These are phyloP conservation scores for Drosophila kambysellisi DNA, from an alignment of 2,888 invertebrate genomes.

Conservation along the genomic window DNA sequence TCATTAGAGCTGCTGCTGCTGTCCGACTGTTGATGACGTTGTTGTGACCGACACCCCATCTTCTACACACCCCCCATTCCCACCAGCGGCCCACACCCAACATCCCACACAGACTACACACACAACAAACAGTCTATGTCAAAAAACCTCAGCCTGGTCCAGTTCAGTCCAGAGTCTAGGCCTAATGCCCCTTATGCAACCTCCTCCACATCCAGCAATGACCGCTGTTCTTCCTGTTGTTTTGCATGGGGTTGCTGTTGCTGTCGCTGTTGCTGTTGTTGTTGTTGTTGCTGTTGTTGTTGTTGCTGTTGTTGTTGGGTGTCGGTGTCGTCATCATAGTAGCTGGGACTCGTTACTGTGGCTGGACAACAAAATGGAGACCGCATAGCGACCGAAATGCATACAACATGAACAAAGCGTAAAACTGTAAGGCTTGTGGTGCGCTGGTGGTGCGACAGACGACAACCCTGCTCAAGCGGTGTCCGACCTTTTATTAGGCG, in stretches of 20 bases:
- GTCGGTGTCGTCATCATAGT: conserved; percentile 40
- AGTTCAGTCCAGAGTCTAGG: neutral
- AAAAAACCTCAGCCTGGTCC: conserved; percentile 2
- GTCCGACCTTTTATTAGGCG: conserved; percentile 53
- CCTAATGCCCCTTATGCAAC: conserved; percentile 35
- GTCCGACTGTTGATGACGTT: conserved; percentile 63
- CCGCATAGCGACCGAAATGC: conserved; percentile 71
- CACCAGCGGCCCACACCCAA: neutral
- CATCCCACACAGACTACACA: neutral
- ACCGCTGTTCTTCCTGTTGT: conserved; percentile 57
- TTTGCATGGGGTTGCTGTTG: conserved; percentile 45
- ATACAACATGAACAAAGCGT: conserved; percentile 68
- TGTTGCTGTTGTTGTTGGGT: conserved; percentile 23
- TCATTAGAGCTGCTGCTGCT: conserved; percentile 70
- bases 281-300: conserved; percentile 17
- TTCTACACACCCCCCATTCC: neutral
- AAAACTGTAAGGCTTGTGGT: conserved; percentile 24
- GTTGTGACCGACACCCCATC: conserved; percentile 27
- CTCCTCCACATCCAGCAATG: conserved; percentile 19
- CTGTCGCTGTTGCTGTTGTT: conserved; percentile 2
- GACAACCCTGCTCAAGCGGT: conserved; percentile 39
- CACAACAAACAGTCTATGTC: neutral
- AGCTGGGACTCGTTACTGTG: conserved; percentile 19
- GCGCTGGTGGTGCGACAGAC: conserved; percentile 11
- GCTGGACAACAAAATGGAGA: conserved; percentile 64